These are phyloP conservation scores for Tenualosa ilisha DNA, from an alignment of 2,797 vertebrate species.

Conservation along the genomic window DNA sequence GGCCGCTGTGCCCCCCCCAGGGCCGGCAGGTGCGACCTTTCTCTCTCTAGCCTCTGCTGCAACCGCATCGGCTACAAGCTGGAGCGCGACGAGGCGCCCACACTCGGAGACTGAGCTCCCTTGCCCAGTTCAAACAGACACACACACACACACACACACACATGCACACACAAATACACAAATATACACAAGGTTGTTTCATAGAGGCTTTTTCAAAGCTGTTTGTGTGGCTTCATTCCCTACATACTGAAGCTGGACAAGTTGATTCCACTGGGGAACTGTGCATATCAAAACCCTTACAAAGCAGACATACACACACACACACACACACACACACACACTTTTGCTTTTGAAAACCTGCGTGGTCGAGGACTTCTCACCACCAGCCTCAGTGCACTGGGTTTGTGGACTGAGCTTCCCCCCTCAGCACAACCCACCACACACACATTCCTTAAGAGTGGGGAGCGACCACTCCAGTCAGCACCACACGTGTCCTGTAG, in stretches of 20 bases:
- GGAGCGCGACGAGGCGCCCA: constrained; percentile 70
- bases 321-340: not conserved
- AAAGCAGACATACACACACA: not conserved
- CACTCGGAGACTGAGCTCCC: constrained; percentile 58
- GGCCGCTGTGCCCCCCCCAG: constrained; percentile 79
- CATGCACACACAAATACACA: not conserved
- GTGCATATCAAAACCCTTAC: not conserved
- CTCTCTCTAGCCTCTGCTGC: constrained; percentile 79
- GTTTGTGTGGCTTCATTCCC: not conserved
- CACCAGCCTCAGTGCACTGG: not conserved
- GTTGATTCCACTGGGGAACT: not conserved
- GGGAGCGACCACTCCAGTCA: not conserved
- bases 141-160: not conserved
- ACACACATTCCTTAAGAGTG: constrained; percentile 2
- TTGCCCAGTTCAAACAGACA: not conserved
- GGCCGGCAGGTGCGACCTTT: constrained; percentile 82
- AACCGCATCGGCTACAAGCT: constrained; percentile 73
- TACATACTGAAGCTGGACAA: not conserved
- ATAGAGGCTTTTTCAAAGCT: not conserved
- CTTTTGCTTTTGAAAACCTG: not conserved
- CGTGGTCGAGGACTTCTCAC: not conserved
- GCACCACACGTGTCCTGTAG: not conserved
- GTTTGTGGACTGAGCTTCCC: not conserved
- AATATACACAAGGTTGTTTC: not conserved
- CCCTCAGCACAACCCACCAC: not conserved